Evolutionary conservation across 2,797 vertebrate species (phyloP), one percentile per base, ranked within the genome.

Genomic region (Argyrosomus regius): DNA sequence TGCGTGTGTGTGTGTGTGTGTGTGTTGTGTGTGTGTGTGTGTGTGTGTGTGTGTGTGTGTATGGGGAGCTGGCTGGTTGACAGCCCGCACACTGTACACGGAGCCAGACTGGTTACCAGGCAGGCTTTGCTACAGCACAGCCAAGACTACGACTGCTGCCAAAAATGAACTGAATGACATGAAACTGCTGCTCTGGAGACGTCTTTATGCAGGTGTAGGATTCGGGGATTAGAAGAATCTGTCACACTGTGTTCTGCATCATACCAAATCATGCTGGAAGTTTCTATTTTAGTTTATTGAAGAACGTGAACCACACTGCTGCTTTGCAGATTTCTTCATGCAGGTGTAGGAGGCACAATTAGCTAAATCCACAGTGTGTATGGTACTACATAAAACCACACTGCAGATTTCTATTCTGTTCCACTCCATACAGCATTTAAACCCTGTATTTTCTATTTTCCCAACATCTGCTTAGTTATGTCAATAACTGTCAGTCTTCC

Each of bases 101-200:
- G 75, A 92, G 90, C 89, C 91, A 91, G 89, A 41, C 81, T 84
- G 78, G 93, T 94, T 93, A 92, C 92, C 89, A 92, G 91, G 93
- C 92, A 91, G 87, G 89, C 83, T 93, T 86, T 72, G 77, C 88
- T 53, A 80, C 81, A 83, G 59, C 71, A 57, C 60, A 80, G 69
- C 85, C 82, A 80, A 84, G 82, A 86, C 75, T 56, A 75, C 3
- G 20, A 48, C 49, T 62, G 46, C 82, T 77, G 83, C 85, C 85
- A 90, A 80, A 78, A 77, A 78, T 43, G 77, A 90, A 57, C 59
- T 78, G 71, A 78, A 71, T 71, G 60, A 75, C 75, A 75, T 17
- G 56, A 69, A 80, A 57, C 50, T 53, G 73, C 72, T 72, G 81
- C 54, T 87, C 64, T 46, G 41, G 63, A 87, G 62, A 81, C 14